Percentiles rank a stretch among this genome's conserved stretches.
These are phyloP conservation scores for Spermophilus dauricus DNA, from an alignment of 2,113 vertebrate species.

Conservation along the genomic window DNA sequence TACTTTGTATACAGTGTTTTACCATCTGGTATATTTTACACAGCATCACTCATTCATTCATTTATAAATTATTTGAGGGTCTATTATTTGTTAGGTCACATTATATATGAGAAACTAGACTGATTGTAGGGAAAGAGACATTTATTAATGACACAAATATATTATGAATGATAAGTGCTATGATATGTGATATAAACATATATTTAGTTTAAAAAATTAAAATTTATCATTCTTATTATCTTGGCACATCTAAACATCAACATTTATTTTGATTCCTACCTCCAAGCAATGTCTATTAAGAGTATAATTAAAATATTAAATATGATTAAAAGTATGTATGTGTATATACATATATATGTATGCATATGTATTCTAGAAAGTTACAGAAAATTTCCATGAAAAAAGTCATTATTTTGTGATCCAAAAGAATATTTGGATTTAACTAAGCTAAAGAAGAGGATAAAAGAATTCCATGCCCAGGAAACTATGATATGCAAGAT, in stretches of 20 bases:
- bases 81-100: not conserved
- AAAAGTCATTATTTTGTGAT: not conserved
- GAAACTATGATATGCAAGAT: not conserved
- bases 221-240: no score
- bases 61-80: slow-evolving; percentile 12
- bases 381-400: not conserved
- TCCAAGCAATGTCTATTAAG: no score
- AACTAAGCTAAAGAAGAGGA: not conserved
- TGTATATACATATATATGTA: not conserved
- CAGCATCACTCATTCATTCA: not conserved
- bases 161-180: slow-evolving; percentile 3
- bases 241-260: no score
- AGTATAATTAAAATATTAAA: not conserved
- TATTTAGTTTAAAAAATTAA: no score
- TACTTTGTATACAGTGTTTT: slow-evolving; percentile 4
- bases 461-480: not conserved
- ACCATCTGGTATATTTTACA: not conserved
- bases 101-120: not conserved
- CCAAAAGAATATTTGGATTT: not conserved
- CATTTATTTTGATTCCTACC: no score
- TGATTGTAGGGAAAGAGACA: not conserved
- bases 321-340: no score
- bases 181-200: not conserved
- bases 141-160: slow-evolving; percentile 30
- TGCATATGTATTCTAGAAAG: not conserved